Evolutionary conservation across 2,797 vertebrate species (phyloP), one percentile per base, ranked within the genome.

Genomic region (Echeneis naucrates): DNA sequence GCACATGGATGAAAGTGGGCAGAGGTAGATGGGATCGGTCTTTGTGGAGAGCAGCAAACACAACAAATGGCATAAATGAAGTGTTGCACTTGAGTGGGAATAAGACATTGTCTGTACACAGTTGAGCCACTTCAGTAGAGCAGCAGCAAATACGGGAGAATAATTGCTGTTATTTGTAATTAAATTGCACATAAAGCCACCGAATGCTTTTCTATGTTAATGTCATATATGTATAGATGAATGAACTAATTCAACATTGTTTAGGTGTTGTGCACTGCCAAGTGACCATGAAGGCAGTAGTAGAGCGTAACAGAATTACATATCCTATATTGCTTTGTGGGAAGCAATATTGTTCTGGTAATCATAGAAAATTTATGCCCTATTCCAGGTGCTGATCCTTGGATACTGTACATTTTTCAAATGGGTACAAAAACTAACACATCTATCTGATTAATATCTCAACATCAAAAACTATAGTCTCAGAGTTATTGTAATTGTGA

Each of bases 81-180:
- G n/a, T 23, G 23, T 45, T 44, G 51, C 35, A 60, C 47, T 24
- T 44, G 1, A 21, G 27, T 17, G 26, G 5, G 11, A 48, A 19
- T 11, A 26, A 58, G 32, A 70, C 21, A 26, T 30, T 40, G 17
- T 56, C 57, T 10, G 32, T 2, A 27, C 21, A 13, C 14, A 72
- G 33, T 26, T 27, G 8, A 17, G 27, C 27, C n/a, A 33, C 21
- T 48, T 23, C 9, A 63, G 52, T 12, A 4, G n/a, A n/a, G n/a
- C 23, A 44, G 50, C 50, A 37, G 44, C 32, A 60, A 17, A 72
- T 27, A 45, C 27, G 45, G 24, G 4, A 7, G 27, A 44, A 17
- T 53, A 26, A 66, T 27, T 8, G 10, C 33, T 52, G 71, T 8
- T 37, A 30, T 32, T 42, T 8, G 14, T 60, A 59, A 64, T 68